These are phyloP conservation scores for Drosophila crucigera DNA, from an alignment of 2,888 invertebrate species.

Conservation along the genomic window DNA sequence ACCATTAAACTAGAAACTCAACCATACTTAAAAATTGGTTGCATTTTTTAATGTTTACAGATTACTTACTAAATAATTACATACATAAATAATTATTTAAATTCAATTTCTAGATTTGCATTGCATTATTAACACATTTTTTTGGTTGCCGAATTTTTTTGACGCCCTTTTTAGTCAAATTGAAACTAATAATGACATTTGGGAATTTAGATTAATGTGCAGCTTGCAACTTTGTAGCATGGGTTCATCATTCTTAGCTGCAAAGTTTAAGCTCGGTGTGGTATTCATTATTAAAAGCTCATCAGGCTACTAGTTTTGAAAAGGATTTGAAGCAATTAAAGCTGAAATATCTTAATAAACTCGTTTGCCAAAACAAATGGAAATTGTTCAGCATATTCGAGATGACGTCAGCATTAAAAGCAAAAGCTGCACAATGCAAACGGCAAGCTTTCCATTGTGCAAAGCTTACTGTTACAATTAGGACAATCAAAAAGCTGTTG, in stretches of 20 bases:
- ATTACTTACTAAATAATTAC: neutral
- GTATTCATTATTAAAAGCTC: slow-evolving; percentile 55
- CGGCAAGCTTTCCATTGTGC: slow-evolving; percentile 25
- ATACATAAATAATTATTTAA: neutral
- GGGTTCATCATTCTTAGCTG: slow-evolving; percentile 12
- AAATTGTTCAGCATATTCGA: slow-evolving; percentile 8
- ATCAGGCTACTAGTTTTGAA: slow-evolving; percentile 58
- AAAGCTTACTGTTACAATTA: slow-evolving; percentile 40
- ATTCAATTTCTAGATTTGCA: neutral
- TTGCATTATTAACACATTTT: neutral
- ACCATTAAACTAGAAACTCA: neutral
- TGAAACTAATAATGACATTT: slow-evolving; percentile 19
- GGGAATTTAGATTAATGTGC: slow-evolving; percentile 29
- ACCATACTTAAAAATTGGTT: neutral
- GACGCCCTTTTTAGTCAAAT: slow-evolving; percentile 4
- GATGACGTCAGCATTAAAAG: slow-evolving; percentile 48
- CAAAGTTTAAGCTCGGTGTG: neutral
- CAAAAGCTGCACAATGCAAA: slow-evolving; percentile 21
- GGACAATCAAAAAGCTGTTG: slow-evolving; percentile 44
- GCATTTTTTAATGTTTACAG: neutral
- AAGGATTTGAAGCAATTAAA: slow-evolving; percentile 8
- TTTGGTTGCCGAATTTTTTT: neutral
- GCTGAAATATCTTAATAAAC: slow-evolving; percentile 43
- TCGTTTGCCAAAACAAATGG: neutral
- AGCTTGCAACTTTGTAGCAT: slow-evolving; percentile 24